Conservation (phyloP, 37 sponge, comb jelly and placozoan genomes). For the Ephydatia muelleri region DNA sequence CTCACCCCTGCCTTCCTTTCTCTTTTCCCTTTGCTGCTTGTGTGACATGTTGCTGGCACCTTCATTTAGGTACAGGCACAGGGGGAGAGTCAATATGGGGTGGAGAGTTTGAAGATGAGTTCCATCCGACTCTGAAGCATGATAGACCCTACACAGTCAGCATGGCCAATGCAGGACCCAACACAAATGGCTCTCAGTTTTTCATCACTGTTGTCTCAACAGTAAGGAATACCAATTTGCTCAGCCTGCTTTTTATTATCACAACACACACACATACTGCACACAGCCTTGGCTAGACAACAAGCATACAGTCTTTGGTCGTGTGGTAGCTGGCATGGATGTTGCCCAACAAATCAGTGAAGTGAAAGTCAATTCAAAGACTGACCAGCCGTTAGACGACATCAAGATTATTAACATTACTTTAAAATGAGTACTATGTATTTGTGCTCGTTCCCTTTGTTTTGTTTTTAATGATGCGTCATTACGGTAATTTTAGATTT, state of each 20-base stretch:
- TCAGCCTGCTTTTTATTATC: neutral
- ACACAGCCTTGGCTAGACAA: conserved; percentile 93
- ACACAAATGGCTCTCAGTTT: conserved; percentile 98
- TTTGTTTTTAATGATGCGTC: neutral
- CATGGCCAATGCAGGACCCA: conserved; percentile 98
- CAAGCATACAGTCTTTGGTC: conserved; percentile 98
- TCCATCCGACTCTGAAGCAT: conserved; percentile 87
- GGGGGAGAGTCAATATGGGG: conserved; percentile 98
- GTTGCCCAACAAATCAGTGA: conserved; percentile 88
- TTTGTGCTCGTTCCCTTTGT: neutral
- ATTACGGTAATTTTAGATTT: too few relatives aligned
- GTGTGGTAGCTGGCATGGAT: conserved; percentile 94
- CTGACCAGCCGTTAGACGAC: conserved; percentile 92
- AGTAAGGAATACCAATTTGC: conserved; percentile 31
- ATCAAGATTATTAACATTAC: conserved; percentile 92
- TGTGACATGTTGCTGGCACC: neutral
- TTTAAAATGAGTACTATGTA: conserved; percentile 56
- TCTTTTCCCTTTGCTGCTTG: neutral
- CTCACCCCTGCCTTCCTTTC: too few relatives aligned
- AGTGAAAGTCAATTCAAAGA: conserved; percentile 81
- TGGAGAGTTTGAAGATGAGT: conserved; percentile 97
- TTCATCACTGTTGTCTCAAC: conserved; percentile 94
- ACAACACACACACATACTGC: too few relatives aligned
- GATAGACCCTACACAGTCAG: conserved; percentile 92
- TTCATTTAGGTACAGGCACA: conserved; percentile 82